A percentile compares a stretch with the other conserved stretches of the same genome.
Conservation (phyloP, 2,113 vertebrate genomes). For the Hippocampus zosterae region DNA sequence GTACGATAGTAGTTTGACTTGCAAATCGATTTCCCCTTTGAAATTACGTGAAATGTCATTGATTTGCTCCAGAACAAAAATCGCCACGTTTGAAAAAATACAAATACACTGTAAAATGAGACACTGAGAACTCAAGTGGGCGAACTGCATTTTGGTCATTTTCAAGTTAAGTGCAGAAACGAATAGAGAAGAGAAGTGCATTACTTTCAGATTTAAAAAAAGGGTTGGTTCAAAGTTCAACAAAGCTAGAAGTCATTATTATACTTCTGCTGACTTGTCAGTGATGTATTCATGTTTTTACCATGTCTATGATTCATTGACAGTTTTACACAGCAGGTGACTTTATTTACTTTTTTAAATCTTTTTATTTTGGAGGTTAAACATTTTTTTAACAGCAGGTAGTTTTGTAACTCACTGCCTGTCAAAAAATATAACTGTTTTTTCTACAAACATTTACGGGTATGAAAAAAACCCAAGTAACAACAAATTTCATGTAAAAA, state of each 20-base stretch:
- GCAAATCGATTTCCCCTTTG: neutral
- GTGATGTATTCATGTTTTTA: neutral
- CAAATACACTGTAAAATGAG: neutral
- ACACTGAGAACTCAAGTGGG: neutral
- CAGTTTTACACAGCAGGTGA: neutral
- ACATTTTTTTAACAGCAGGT: neutral
- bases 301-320: no score
- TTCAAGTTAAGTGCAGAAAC: neutral
- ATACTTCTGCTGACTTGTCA: no score
- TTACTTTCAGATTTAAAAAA: neutral
- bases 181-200: neutral
- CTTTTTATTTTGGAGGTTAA: neutral
- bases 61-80: neutral
- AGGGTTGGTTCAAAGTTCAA: no score
- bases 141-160: neutral
- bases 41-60: neutral
- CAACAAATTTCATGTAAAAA: neutral
- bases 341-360: no score
- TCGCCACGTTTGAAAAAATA: neutral
- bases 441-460: no score
- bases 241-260: no score
- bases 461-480: neutral
- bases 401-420: no score
- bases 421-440: neutral
- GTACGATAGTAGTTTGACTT: neutral